Conservation (phyloP, 2,113 vertebrate genomes). For the Lepidothrix coronata region DNA sequence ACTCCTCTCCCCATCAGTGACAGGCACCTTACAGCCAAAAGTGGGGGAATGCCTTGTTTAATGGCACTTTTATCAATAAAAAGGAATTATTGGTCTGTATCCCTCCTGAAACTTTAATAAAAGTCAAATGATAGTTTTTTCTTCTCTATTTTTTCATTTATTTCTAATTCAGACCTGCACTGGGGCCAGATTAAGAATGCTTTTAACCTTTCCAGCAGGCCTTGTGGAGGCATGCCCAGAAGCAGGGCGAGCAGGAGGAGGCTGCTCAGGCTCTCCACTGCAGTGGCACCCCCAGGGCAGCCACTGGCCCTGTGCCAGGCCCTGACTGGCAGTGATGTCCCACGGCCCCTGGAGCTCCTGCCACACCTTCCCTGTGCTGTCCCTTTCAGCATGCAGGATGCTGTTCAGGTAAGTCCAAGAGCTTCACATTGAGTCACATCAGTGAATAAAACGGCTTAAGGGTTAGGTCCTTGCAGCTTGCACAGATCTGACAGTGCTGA, state of each 20-base stretch:
- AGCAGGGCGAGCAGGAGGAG: background rate
- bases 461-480: background rate
- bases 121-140: background rate
- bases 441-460: accelerated
- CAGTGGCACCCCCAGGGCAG: accelerated
- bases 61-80: background rate
- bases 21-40: background rate
- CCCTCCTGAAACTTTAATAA: background rate
- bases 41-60: background rate
- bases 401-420: accelerated
- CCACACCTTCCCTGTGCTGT: background rate
- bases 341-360: accelerated
- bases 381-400: background rate
- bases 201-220: background rate
- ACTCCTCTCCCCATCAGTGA: background rate
- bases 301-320: background rate
- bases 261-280: background rate
- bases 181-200: background rate
- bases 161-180: background rate
- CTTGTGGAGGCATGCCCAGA: background rate
- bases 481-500: accelerated
- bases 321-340: background rate
- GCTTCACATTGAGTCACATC: accelerated
- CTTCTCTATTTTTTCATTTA: background rate
- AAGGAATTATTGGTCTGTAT: background rate